A percentile compares a stretch with the other conserved stretches of the same genome.
phyloP scores from a whole-genome alignment of 2,888 invertebrate species.

The Drepanosiphum platanoidis region DNA sequence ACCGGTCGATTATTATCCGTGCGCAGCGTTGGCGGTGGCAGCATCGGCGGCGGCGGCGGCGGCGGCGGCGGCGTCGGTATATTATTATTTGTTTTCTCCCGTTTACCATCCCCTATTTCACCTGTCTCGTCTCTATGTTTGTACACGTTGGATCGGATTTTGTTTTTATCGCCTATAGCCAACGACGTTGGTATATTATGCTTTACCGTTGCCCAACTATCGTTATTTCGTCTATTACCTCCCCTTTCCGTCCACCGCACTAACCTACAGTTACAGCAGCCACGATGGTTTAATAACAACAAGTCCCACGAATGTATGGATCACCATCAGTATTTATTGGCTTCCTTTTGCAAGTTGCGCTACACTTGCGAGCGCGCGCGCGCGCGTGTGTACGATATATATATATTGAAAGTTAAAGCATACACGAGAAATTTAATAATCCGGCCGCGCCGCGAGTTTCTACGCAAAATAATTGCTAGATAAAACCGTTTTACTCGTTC shows the following conservation, averaged over 20 bases:
- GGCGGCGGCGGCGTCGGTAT: slow-evolving; percentile 18
- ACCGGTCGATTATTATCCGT: slow-evolving; percentile 50
- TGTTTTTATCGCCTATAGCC: slow-evolving; percentile 44
- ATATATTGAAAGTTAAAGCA: slow-evolving; percentile 38
- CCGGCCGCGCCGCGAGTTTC: not conserved
- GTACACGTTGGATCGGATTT: slow-evolving; percentile 47
- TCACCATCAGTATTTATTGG: slow-evolving; percentile 44
- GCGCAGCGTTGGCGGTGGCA: not conserved
- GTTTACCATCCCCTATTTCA: slow-evolving; percentile 19
- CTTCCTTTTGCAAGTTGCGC: not conserved
- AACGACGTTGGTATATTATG: slow-evolving; percentile 13
- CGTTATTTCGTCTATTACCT: slow-evolving; percentile 35
- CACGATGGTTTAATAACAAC: slow-evolving; percentile 36
- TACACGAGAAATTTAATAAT: slow-evolving; percentile 22
- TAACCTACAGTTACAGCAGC: slow-evolving; percentile 1
- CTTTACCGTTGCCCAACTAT: not conserved
- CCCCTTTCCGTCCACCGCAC: not conserved
- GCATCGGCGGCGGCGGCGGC: slow-evolving; percentile 12
- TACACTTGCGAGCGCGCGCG: no score
- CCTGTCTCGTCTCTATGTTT: slow-evolving; percentile 46
- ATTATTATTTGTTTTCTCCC: slow-evolving; percentile 53
- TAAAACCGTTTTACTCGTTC: no score
- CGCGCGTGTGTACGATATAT: not conserved
- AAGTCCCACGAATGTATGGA: slow-evolving; percentile 25
- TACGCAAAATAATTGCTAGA: not conserved